phyloP scores from a whole-genome alignment of 92 coral and sea anemone genomes.

The Porites divaricata region DNA sequence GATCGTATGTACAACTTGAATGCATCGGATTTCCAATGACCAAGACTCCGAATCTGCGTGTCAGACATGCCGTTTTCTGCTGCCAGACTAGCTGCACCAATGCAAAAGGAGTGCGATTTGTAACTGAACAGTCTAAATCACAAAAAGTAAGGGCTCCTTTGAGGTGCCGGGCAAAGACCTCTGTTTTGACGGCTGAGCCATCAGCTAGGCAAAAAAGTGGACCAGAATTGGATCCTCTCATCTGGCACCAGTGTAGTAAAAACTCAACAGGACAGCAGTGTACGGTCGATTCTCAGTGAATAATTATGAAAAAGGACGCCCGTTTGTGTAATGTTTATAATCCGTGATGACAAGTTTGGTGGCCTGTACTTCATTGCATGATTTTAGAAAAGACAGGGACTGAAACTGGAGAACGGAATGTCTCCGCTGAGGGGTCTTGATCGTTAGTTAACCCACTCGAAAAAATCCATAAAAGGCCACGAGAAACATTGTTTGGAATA shows the following conservation, averaged over 20 bases:
- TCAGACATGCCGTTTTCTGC: constrained; percentile 37
- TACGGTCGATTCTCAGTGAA: constrained; percentile 5
- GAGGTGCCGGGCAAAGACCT: constrained; percentile 15
- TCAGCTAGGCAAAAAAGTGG: constrained; percentile 22
- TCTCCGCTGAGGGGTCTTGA: constrained; percentile 17
- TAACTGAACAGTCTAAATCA: constrained; percentile 21
- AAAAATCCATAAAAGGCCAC: constrained; percentile 5
- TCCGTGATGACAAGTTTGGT: not conserved
- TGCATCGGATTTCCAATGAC: constrained; percentile 41
- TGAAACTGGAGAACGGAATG: constrained; percentile 12
- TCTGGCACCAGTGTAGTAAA: too few relatives aligned
- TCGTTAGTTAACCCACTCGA: constrained; percentile 26
- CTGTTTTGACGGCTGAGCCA: constrained; percentile 19
- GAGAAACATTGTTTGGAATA: constrained; percentile 21
- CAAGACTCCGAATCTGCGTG: constrained; percentile 36
- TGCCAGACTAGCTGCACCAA: constrained; percentile 34
- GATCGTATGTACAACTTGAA: constrained; percentile 26
- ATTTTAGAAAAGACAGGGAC: constrained; percentile 20
- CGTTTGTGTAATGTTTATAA: not conserved
- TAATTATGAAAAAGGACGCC: constrained; percentile 1
- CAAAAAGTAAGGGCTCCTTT: constrained; percentile 23
- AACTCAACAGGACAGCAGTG: too few relatives aligned
- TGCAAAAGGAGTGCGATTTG: too few relatives aligned
- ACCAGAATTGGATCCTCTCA: constrained; percentile 30
- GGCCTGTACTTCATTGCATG: constrained; percentile 18